Percentiles rank a stretch among this genome's conserved stretches.
These are phyloP conservation scores for Porphyrio hochstetteri DNA, from an alignment of 2,113 vertebrate genomes.

Conservation along the genomic window DNA sequence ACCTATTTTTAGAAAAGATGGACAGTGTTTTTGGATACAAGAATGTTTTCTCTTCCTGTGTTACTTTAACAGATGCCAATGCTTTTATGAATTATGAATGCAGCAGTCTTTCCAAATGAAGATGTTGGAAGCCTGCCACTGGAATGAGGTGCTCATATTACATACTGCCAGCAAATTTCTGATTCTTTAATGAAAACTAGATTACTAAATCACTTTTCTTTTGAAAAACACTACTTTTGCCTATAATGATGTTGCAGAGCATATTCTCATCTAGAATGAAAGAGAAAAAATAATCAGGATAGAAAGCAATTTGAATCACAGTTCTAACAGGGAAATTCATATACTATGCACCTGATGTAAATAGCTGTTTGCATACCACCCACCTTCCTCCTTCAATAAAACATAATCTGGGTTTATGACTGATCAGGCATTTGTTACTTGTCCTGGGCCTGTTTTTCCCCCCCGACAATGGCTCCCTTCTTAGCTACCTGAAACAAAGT, in stretches of 20 bases:
- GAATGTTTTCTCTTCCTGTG: conserved; percentile 59
- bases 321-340: not conserved
- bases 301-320: conserved; percentile 6
- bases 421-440: not conserved
- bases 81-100: conserved; percentile 73
- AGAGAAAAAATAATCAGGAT: not conserved
- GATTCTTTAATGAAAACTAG: conserved; percentile 67
- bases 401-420: not conserved
- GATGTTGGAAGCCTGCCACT: conserved; percentile 66
- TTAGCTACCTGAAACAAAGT: not conserved
- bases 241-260: conserved; percentile 2
- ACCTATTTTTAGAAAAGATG: conserved; percentile 21
- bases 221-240: conserved; percentile 34
- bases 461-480: not conserved
- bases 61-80: conserved; percentile 61
- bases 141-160: conserved; percentile 58
- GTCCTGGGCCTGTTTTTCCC: not conserved
- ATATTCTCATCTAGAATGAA: conserved; percentile 15
- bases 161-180: conserved; percentile 60
- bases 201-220: conserved; percentile 60
- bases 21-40: conserved; percentile 28
- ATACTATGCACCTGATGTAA: not conserved
- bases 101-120: conserved; percentile 70
- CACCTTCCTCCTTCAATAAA: not conserved
- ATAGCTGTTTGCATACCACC: not conserved